Evolutionary conservation across 2,113 vertebrate species (phyloP), one percentile per base, ranked within the genome.

Genomic region (Gymnarchus niloticus): DNA sequence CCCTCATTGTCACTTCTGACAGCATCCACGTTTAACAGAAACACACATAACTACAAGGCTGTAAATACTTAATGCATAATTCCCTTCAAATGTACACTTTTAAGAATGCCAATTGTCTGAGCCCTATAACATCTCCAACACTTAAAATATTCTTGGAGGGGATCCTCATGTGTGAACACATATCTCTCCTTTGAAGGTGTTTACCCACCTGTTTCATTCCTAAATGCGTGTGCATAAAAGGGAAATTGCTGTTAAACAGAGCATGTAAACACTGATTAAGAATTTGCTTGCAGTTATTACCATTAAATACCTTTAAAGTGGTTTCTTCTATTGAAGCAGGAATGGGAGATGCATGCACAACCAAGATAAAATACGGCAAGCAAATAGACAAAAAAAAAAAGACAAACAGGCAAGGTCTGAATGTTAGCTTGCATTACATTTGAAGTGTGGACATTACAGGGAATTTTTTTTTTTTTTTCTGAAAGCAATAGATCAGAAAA

Each of bases 261-360:
- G 80, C 80, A 82, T 56, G 80, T 56, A 82, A 82, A 82, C 80
- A 82, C 51, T 82, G 51, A 82, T 82, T 82, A 56, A 82, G 51
- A 82, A 82, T 33, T 82, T 28, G 37, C 51, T 52, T 82, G 80
- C 51, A 56, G 80, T 54, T 56, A 56, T 82, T 56, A 56, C 48
- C 80, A 82, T 82, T 56, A 82, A 82, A 82, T 82, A 54, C 80
- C 48, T 82, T 82, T 82, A 82, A 82, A 82, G 17, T 19, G 17
- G 80, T 82, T 33, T 33, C 49, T 82, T 28, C 19, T 56, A 56
- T 82, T 82, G 51, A 48, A 82, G 49, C 17, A 1, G 80, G 44
- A 37, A 54, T n/a, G 56, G 14, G 19, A n/a, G 12, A 33, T 54
- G 25, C 49, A 54, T 81, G 80, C 51, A 41, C 1, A 12, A 41